Base-by-base conservation (phyloP, 1,140 invertebrate genomes). In the Drosophila bocki region DNA sequence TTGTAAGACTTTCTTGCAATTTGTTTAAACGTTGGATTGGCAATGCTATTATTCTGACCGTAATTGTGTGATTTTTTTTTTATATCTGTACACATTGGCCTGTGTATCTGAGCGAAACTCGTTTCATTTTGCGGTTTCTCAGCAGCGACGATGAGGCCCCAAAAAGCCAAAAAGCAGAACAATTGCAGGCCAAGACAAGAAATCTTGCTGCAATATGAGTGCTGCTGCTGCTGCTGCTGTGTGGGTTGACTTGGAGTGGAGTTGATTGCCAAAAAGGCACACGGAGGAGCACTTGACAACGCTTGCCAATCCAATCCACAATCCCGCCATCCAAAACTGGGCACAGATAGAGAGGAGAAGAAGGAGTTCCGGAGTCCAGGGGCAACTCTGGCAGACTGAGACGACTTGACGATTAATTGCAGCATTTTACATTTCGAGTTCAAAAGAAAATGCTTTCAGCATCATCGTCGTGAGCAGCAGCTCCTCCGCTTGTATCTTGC, bases 101-200 rank as follows among this genome's bases (percentile, higher is more conserved):
- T 37, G 4, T 68, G 45, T 63, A 57, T 77, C 41, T 75, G 75
- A 39, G 58, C 57, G 69, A 81, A 85, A 82, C 82, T 72, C 61
- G 82, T 86, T 86, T 78, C 61, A 57, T 70, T 69, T 86, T 78
- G 67, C 54, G 68, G 77, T 79, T 58, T 53, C 64, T 54, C 70
- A 56, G 41, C 64, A 45, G 58, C 26, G 26, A 44, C 50, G 47
- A 56, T 69, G 35, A 33, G 53, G 70, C 69, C 53, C 82, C 78
- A 80, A 85, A 84, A 83, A 83, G 61, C 80, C 80, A 83, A 83
- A 65, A 82, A 85, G 75, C 78, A 78, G 82, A 82, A 86, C 78
- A 86, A 84, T 85, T 85, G 78, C 68, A 67, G 77, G 82, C 80
- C 53, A 41, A 67, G 45, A 51, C 61, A 67, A 75, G 77, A 85